phyloP scores from a whole-genome alignment of 2,797 vertebrate species.

The Glyptemys insculpta region DNA sequence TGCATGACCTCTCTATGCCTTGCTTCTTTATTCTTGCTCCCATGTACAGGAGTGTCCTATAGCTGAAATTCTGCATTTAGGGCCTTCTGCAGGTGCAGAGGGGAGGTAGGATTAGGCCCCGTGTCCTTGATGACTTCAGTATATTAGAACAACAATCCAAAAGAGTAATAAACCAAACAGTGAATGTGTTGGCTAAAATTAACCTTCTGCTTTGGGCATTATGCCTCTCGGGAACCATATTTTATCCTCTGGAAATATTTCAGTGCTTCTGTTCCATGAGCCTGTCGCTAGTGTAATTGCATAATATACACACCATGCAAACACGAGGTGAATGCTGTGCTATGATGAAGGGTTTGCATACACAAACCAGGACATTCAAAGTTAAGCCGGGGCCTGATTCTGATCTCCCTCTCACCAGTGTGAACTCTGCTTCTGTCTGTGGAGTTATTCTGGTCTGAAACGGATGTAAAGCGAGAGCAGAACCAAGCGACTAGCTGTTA shows the following conservation, averaged over 20 bases:
- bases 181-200: constrained; percentile 66
- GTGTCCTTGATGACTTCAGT: background rate
- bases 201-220: constrained; percentile 71
- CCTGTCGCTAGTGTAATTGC: constrained; percentile 52
- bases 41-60: background rate
- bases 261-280: constrained; percentile 63
- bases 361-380: constrained; percentile 36
- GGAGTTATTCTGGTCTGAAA: background rate
- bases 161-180: constrained; percentile 53
- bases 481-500: constrained; percentile 5
- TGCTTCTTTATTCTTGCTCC: constrained; percentile 18
- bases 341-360: background rate
- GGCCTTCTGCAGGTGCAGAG: constrained; percentile 28
- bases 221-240: constrained; percentile 68
- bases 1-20: constrained; percentile 1
- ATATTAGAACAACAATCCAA: background rate
- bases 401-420: background rate
- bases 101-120: background rate
- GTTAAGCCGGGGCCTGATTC: background rate
- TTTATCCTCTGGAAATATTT: constrained; percentile 69
- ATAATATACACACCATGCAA: constrained; percentile 20
- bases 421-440: background rate
- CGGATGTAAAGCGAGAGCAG: background rate
- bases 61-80: constrained; percentile 21
- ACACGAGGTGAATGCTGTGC: background rate